Conservation (phyloP, 1,140 invertebrate species). For the Drosophila subobscura region DNA sequence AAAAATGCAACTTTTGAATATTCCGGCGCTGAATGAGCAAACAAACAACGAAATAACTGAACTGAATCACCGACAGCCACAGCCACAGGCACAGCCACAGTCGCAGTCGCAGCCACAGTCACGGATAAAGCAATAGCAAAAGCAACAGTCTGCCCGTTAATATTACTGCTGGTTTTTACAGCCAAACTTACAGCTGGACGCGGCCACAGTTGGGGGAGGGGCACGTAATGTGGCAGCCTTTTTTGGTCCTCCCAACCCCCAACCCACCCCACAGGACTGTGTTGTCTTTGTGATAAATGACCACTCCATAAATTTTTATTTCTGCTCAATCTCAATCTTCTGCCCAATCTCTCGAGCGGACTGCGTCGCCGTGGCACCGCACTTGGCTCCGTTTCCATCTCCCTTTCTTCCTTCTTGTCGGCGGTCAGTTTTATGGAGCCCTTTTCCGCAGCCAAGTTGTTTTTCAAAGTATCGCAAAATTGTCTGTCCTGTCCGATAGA, state of each 20-base stretch:
- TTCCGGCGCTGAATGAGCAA: conserved; percentile 38
- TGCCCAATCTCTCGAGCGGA: conserved; percentile 51
- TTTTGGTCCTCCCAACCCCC: background rate
- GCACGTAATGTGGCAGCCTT: conserved; percentile 12
- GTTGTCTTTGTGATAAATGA: conserved; percentile 66
- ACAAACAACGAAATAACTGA: conserved; percentile 37
- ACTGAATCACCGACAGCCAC: conserved; percentile 7
- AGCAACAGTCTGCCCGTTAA: conserved; percentile 62
- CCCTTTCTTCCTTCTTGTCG: background rate
- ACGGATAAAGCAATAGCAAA: conserved; percentile 14
- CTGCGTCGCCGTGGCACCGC: conserved; percentile 20
- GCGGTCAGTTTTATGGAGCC: conserved; percentile 65
- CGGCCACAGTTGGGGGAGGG: background rate
- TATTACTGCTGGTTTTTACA: conserved; percentile 67
- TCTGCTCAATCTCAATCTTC: conserved; percentile 70
- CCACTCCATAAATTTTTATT: conserved; percentile 78
- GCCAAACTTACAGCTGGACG: conserved; percentile 55
- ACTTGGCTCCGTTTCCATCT: too few species aligned
- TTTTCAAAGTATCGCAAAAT: conserved; percentile 48
- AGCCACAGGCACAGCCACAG: too few species aligned
- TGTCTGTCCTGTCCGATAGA: conserved; percentile 47
- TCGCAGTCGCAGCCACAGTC: too few species aligned
- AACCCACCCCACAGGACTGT: conserved; percentile 27
- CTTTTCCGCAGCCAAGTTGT: conserved; percentile 28
- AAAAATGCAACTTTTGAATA: conserved; percentile 78